phyloP scores from a whole-genome alignment of 2,797 vertebrate species.

The Sebastes cheni region DNA sequence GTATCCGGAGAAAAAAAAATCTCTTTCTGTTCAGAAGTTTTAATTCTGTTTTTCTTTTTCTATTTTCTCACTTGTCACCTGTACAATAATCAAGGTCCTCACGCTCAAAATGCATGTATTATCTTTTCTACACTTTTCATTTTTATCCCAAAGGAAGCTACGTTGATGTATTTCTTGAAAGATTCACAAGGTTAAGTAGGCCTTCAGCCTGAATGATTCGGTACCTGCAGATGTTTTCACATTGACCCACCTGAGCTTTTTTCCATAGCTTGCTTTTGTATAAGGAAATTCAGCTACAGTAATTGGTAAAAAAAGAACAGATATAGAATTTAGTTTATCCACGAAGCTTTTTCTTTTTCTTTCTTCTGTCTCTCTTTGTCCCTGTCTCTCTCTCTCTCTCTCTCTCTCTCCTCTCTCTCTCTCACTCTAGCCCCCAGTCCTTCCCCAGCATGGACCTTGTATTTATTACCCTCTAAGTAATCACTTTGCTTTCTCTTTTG shows the following conservation, averaged over 20 bases:
- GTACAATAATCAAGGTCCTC: conserved; percentile 51
- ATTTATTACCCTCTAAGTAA: conserved; percentile 84
- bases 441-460: conserved; percentile 77
- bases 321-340: conserved; percentile 32
- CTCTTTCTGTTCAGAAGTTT: conserved; percentile 3
- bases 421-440: conserved; percentile 56
- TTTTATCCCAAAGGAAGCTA: not conserved
- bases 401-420: conserved; percentile 35
- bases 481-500: conserved; percentile 84
- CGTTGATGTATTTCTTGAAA: conserved; percentile 28
- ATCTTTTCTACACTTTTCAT: not conserved
- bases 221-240: not conserved
- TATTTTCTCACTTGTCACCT: conserved; percentile 42
- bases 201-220: conserved; percentile 13
- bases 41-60: conserved; percentile 32
- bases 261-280: not conserved
- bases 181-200: conserved; percentile 37
- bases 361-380: conserved; percentile 54
- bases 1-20: not conserved
- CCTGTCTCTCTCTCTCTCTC: conserved; percentile 29
- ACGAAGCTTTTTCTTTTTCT: conserved; percentile 18
- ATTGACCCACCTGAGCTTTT: not conserved
- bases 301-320: conserved; percentile 48
- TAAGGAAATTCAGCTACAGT: not conserved
- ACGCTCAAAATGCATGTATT: not conserved